Percentiles rank a stretch among this genome's conserved stretches.
These are phyloP conservation scores for Pteropus rufus DNA, from an alignment of 2,797 vertebrate species.

Conservation along the genomic window DNA sequence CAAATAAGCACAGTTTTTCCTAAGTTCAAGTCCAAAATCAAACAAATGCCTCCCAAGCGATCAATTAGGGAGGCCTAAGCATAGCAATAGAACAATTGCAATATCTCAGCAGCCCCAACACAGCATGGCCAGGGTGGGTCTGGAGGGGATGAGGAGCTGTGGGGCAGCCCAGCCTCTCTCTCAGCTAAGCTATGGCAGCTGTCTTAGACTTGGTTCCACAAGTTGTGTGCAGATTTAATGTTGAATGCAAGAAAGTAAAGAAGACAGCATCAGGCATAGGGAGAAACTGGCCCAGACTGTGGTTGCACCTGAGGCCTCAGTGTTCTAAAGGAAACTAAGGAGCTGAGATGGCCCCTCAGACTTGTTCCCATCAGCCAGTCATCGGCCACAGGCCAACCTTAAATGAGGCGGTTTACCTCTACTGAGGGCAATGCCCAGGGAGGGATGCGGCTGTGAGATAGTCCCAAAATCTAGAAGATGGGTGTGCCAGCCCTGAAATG, in stretches of 20 bases:
- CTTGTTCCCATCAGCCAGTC: not conserved
- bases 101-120: not conserved
- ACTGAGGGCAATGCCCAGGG: not conserved
- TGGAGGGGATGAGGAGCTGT: not conserved
- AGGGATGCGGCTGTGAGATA: not conserved
- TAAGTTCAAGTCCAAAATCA: conserved; percentile 13
- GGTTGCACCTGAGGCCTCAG: not conserved
- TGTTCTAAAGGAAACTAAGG: not conserved
- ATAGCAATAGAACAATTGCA: not conserved
- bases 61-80: not conserved
- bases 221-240: not conserved
- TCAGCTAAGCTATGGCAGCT: not conserved
- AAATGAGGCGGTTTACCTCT: not conserved
- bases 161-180: not conserved
- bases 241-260: not conserved
- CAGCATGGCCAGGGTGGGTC: not conserved
- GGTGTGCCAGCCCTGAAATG: not conserved
- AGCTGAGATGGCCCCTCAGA: not conserved
- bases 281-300: not conserved
- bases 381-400: not conserved
- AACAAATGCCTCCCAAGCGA: not conserved
- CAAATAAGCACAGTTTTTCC: not conserved
- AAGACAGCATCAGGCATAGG: not conserved
- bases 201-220: not conserved
- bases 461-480: not conserved